A percentile compares a stretch with the other conserved stretches of the same genome.
Evolutionary conservation across 2,113 vertebrate genomes (phyloP).

Genomic region (Leptosomus discolor): DNA sequence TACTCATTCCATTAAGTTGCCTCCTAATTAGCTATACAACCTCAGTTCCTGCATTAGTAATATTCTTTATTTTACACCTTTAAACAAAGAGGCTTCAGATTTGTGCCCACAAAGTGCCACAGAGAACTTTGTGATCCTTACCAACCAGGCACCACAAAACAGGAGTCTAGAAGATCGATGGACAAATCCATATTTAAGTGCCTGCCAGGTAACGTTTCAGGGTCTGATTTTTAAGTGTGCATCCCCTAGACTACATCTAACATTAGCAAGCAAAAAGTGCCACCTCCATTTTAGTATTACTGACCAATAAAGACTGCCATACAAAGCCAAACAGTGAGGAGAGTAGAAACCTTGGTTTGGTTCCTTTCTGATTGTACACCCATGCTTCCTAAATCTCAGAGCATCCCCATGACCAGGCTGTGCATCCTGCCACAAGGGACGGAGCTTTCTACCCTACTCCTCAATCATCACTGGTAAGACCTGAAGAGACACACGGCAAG

Average conservation of each 20-base stretch:
- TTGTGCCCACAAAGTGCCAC: neutral
- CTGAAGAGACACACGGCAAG: accelerated
- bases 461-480: neutral
- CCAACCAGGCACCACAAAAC: neutral
- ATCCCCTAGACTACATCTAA: neutral
- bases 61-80: neutral
- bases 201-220: neutral
- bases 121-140: neutral
- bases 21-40: neutral
- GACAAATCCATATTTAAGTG: neutral
- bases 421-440: neutral
- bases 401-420: neutral
- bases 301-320: neutral
- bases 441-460: neutral
- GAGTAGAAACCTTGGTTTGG: neutral
- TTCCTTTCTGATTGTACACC: accelerated
- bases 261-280: neutral
- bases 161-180: accelerated
- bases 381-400: neutral
- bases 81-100: neutral
- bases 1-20: neutral
- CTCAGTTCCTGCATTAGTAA: neutral
- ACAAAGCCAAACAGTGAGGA: neutral
- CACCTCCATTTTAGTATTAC: neutral
- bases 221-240: neutral